Evolutionary conservation across 2,888 invertebrate species (phyloP), one percentile per base, ranked within the genome.

Genomic region (Philereme vetulata): DNA sequence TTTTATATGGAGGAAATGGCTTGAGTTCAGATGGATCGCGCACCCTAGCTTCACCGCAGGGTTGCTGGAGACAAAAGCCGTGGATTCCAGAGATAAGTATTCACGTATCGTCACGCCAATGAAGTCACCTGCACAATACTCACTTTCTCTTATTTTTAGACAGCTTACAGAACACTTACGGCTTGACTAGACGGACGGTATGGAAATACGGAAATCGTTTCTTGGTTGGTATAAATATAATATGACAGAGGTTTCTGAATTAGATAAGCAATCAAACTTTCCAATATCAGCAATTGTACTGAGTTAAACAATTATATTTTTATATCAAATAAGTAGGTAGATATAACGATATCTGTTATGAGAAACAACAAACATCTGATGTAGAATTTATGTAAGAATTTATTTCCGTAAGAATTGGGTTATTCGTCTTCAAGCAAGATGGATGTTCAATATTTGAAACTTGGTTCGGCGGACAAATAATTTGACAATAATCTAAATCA

Each of bases 1-100:
- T 84, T 86, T 85, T 91, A 91, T 91, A 91, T 84, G 77, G 84
- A 84, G 88, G 85, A 84, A 85, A 80, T 76, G 53, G 66, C 59
- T 64, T 69, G 62, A 54, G 57, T 61, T 70, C 63, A 69, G 68
- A 72, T 70, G 64, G 56, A 63, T 54, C 52, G 72, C 66, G 72
- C 83, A 81, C 83, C 82, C 82, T 79, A 33, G 43, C 52, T 49
- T 49, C 9, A 62, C 60, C 7, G 62, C 63, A 57, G 74, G 76
- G 74, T 76, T 48, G 36, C 48, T 47, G 21, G 2, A 35, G 38
- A 44, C 46, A 50, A 43, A 51, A 42, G 38, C 42, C 38, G 32
- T 36, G 55, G 38, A 53, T 57, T 59, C 62, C 54, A 47, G 58
- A 55, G 62, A 62, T 61, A 61, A 55, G 35, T 42, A 56, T 38